A percentile compares a stretch with the other conserved stretches of the same genome.
phyloP scores from a whole-genome alignment of 2,797 vertebrate species.

The Siniperca undulata region DNA sequence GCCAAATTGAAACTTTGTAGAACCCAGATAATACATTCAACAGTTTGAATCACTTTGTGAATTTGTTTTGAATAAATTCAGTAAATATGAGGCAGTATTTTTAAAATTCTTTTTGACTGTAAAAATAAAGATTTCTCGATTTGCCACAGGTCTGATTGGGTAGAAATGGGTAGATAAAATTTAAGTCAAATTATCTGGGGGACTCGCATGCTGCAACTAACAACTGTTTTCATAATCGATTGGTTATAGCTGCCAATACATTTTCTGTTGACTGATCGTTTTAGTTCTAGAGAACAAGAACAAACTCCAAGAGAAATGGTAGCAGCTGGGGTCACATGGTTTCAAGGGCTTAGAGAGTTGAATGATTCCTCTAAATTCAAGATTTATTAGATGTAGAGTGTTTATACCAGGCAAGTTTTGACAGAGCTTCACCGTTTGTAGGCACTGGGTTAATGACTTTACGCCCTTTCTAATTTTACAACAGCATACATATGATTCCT shows the following conservation, averaged over 20 bases:
- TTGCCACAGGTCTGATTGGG: not conserved
- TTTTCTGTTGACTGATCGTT: not conserved
- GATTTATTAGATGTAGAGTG: constrained; percentile 19
- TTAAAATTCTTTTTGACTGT: not conserved
- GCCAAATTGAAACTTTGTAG: not conserved
- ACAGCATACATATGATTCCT: constrained; percentile 64
- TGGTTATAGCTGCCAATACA: not conserved
- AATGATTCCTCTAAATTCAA: not conserved
- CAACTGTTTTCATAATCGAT: not conserved
- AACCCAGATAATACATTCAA: not conserved
- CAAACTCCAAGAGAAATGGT: not conserved
- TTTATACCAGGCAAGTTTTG: constrained; percentile 41
- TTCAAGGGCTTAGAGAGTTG: not conserved
- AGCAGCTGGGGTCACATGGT: constrained; percentile 7
- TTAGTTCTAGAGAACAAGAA: not conserved
- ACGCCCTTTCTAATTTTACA: constrained; percentile 69
- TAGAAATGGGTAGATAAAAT: too few species aligned
- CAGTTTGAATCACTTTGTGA: not conserved
- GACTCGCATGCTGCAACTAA: not conserved
- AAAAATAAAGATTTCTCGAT: not conserved
- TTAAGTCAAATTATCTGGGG: not conserved
- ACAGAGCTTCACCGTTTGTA: constrained; percentile 37
- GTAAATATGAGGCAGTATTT: not conserved
- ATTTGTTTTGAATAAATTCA: constrained; percentile 1
- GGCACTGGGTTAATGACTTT: constrained; percentile 54